Conservation (phyloP, 2,797 vertebrate species). For the Chrysocyon brachyurus region DNA sequence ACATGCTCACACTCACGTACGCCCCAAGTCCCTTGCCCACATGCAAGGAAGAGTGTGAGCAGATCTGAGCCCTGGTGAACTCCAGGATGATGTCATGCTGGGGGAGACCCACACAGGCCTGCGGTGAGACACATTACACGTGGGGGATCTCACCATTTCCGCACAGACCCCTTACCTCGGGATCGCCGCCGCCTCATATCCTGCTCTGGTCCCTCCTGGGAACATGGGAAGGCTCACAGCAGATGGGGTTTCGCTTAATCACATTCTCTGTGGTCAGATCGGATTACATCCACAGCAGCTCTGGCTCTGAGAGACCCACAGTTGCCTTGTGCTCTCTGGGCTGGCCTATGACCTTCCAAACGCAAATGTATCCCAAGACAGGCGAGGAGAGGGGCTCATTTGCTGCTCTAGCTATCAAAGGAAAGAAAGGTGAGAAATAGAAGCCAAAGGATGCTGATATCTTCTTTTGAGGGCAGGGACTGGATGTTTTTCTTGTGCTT, state of each 20-base stretch:
- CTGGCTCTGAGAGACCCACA: conserved; percentile 70
- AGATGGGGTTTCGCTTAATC: conserved; percentile 89
- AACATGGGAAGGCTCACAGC: conserved; percentile 86
- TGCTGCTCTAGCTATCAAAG: neutral
- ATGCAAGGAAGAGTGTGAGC: neutral
- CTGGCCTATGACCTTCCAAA: conserved; percentile 45
- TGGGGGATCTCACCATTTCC: conserved; percentile 84
- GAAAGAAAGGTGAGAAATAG: neutral
- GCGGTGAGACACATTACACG: conserved; percentile 63
- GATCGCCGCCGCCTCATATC: conserved; percentile 87
- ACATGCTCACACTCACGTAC: neutral
- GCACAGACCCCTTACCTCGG: conserved; percentile 83
- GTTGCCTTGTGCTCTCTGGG: conserved; percentile 23
- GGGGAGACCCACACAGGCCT: conserved; percentile 72
- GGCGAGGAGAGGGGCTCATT: neutral
- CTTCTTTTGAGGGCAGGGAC: neutral
- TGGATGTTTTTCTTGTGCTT: neutral
- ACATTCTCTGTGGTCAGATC: conserved; percentile 84
- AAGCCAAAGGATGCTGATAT: neutral
- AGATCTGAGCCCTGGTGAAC: neutral
- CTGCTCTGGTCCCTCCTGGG: conserved; percentile 85
- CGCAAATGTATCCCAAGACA: neutral
- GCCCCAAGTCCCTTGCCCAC: neutral
- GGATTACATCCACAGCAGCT: conserved; percentile 84
- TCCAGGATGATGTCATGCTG: conserved; percentile 77